Conservation (phyloP, 2,888 invertebrate species). For the Eupithecia pulchellata region DNA sequence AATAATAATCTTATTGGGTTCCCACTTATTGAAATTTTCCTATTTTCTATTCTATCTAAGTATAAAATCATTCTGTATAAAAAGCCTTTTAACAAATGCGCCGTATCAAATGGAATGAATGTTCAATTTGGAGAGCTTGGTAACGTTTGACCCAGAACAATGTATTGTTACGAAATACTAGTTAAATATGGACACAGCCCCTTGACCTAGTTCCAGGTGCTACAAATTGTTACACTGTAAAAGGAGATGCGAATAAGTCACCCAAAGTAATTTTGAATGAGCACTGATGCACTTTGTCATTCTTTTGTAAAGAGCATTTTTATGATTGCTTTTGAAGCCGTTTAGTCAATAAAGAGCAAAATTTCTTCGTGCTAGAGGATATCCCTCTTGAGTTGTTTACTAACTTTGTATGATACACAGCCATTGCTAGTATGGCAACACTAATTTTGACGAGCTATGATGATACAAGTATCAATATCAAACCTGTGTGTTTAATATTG, state of each 20-base stretch:
- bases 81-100: constrained; percentile 25
- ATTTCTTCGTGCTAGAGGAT: background rate
- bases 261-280: constrained; percentile 24
- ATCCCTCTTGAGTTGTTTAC: too few relatives aligned
- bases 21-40: background rate
- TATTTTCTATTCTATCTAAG: background rate
- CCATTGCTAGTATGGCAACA: background rate
- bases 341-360: background rate
- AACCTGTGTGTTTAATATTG: constrained; percentile 1
- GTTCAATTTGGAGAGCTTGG: constrained; percentile 39
- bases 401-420: too few relatives aligned
- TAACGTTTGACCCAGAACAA: constrained; percentile 44
- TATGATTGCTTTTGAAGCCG: background rate
- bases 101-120: constrained; percentile 40
- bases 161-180: constrained; percentile 47
- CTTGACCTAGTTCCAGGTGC: constrained; percentile 47
- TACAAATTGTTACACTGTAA: constrained; percentile 41
- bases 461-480: constrained; percentile 3
- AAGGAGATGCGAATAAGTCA: constrained; percentile 37
- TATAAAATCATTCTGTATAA: constrained; percentile 3
- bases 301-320: background rate
- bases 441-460: background rate
- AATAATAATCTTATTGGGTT: background rate
- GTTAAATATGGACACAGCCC: constrained; percentile 46
- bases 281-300: constrained; percentile 12